A percentile compares a stretch with the other conserved stretches of the same genome.
Conservation (phyloP, 2,888 invertebrate species). For the Zeuzera pyrina region DNA sequence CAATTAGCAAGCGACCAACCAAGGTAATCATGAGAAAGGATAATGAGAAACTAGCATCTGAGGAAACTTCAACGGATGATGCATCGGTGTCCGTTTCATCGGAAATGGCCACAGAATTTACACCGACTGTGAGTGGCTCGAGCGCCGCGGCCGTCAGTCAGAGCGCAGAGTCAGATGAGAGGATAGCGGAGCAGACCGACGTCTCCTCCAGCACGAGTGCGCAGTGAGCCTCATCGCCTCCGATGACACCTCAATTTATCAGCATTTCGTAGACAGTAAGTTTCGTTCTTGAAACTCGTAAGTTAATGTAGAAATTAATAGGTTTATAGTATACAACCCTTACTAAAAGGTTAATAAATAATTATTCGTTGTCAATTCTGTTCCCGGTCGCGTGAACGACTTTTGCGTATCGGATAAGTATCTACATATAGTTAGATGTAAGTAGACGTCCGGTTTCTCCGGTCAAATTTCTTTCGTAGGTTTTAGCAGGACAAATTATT, state of each 20-base stretch:
- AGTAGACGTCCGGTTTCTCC: too few species aligned
- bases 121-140: too few species aligned
- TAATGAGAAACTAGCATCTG: conserved; percentile 25
- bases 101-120: conserved; percentile 24
- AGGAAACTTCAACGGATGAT: conserved; percentile 17
- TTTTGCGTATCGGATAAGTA: conserved; percentile 19
- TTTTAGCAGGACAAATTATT: conserved; percentile 61
- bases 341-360: background rate
- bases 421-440: conserved; percentile 26
- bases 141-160: background rate
- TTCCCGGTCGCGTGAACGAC: conserved; percentile 19
- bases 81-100: conserved; percentile 11
- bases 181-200: background rate
- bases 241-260: conserved; percentile 52
- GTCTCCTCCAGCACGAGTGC: conserved; percentile 18
- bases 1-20: conserved; percentile 47
- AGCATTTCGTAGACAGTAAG: conserved; percentile 63
- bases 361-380: conserved; percentile 39
- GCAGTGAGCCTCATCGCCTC: conserved; percentile 26
- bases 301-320: conserved; percentile 64
- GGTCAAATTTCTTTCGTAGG: too few species aligned
- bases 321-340: conserved; percentile 32
- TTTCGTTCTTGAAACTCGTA: conserved; percentile 65
- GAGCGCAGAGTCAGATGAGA: too few species aligned
- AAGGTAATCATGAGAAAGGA: conserved; percentile 51